Evolutionary conservation across 2,888 invertebrate species (phyloP), one percentile per base, ranked within the genome.

Genomic region (Melinaea menophilus): DNA sequence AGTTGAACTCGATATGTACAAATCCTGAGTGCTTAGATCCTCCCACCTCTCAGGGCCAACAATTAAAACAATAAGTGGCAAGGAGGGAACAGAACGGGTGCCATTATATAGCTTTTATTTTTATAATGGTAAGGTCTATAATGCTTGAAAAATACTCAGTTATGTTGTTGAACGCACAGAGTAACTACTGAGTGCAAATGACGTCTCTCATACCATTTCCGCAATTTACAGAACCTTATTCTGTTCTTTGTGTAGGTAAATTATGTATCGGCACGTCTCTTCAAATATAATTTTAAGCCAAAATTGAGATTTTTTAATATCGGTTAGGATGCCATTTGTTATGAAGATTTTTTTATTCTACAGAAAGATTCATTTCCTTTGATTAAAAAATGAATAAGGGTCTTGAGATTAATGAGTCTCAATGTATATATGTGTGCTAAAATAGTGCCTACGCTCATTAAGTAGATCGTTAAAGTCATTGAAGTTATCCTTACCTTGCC

Each of bases 11-110:
- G 77, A 83, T 78, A 79, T 78, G 81, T 80, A 84, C 85, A 82
- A 85, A 84, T 82, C 79, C 81, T 80, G 79, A 81, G 80, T 79
- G 81, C 77, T 78, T 73, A 80, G 88, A 82, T 82, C 86, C 88
- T 83, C 88, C 88, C 86, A 88, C 86, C 88, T 83, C 86, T 87
- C 82, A 86, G 77, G 71, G 75, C 82, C 83, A 81, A 88, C 89
- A 90, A 89, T 90, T 90, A 90, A 89, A 86, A 84, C 84, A 81
- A 77, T 80, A 79, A 86, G 85, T 80, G 80, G 74, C 70, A 74
- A 76, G 80, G 80, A 76, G 80, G 80, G 79, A 74, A 75, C 69
- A 77, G 65, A 79, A 78, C 80, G 82, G 78, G 59, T 7, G 54
- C 62, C 61, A 41, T 47, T 54, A 51, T 35, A 48, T 31, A 57